A percentile compares a stretch with the other conserved stretches of the same genome.
Evolutionary conservation across 1,140 invertebrate species (phyloP).

Genomic region (Pentalonia nigronervosa): DNA sequence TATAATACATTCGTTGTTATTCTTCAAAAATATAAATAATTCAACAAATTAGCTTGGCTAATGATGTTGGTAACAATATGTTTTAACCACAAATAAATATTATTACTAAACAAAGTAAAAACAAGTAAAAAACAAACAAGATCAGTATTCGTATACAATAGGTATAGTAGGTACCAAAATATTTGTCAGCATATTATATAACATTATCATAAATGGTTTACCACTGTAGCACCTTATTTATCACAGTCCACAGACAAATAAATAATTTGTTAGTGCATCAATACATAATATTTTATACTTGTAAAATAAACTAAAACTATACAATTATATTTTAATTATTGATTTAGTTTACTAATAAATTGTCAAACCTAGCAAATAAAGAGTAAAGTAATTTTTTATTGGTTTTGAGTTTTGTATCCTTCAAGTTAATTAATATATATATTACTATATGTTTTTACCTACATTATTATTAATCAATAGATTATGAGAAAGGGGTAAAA

Average conservation of each 20-base stretch:
- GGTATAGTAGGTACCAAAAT: slow-evolving; percentile 1
- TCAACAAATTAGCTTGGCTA: slow-evolving; percentile 35
- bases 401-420: not conserved
- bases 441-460: too few relatives aligned
- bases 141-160: not conserved
- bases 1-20: slow-evolving; percentile 23
- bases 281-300: not conserved
- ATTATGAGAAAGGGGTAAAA: not conserved
- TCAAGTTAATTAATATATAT: not conserved
- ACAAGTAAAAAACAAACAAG: slow-evolving; percentile 52
- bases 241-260: slow-evolving; percentile 54
- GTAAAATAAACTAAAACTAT: not conserved
- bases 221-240: slow-evolving; percentile 30
- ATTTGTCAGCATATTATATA: slow-evolving; percentile 21
- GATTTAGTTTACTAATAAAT: not conserved
- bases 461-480: too few relatives aligned
- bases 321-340: not conserved
- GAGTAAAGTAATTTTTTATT: not conserved
- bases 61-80: slow-evolving; percentile 27
- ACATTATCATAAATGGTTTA: not conserved
- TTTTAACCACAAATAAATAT: slow-evolving; percentile 28
- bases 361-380: not conserved
- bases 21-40: not conserved
- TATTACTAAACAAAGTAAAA: slow-evolving; percentile 43
- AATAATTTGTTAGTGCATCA: slow-evolving; percentile 37